Conservation (phyloP, 2,797 vertebrate genomes). For the Borostomias antarcticus region DNA sequence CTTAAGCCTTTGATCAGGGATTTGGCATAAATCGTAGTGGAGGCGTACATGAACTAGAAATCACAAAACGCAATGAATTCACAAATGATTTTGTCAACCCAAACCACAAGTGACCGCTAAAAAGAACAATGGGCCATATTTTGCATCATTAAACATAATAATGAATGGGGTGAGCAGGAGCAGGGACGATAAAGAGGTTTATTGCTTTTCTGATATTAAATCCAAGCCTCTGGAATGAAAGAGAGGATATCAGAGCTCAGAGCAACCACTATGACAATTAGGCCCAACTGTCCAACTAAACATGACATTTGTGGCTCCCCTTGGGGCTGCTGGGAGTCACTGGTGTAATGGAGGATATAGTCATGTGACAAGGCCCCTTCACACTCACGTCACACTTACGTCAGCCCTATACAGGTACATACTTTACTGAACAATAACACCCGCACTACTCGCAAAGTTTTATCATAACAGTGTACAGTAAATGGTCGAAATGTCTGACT, state of each 20-base stretch:
- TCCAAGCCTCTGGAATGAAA: conserved; percentile 31
- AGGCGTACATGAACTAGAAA: neutral
- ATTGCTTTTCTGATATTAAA: conserved; percentile 21
- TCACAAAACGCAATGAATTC: neutral
- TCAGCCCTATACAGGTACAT: neutral
- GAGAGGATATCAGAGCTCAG: conserved; percentile 17
- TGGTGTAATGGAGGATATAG: conserved; percentile 16
- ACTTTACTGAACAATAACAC: neutral
- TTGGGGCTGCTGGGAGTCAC: neutral
- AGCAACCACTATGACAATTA: conserved; percentile 27
- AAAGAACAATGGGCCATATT: conserved; percentile 1
- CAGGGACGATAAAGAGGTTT: conserved; percentile 3
- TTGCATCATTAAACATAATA: conserved; percentile 29
- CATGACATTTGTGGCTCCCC: conserved; percentile 5
- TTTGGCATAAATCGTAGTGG: neutral
- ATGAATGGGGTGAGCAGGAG: neutral
- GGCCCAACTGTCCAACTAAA: conserved; percentile 13
- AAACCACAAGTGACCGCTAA: conserved; percentile 11
- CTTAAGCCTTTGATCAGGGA: too few relatives aligned
- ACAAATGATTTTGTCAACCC: neutral
- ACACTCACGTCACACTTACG: neutral
- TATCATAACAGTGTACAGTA: neutral
- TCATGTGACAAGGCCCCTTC: neutral
- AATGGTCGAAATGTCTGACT: too few relatives aligned
- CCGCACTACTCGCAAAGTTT: neutral